Conservation (phyloP, 1,140 invertebrate genomes). For the Drosophila kurseongensis region DNA sequence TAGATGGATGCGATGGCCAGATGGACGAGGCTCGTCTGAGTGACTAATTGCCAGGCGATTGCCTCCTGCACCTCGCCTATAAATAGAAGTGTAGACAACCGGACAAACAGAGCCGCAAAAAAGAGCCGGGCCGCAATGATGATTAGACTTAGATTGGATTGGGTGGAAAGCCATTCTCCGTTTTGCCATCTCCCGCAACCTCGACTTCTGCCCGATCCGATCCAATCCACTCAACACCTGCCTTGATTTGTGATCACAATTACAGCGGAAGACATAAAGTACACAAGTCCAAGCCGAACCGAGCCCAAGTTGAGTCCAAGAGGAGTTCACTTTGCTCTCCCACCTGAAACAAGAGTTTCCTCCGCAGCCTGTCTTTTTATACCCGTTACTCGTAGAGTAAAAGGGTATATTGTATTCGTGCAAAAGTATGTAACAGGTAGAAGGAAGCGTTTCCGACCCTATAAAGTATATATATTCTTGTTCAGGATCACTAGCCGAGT, state of each 20-base stretch:
- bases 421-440: too few relatives aligned
- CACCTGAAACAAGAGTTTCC: slow-evolving; percentile 17
- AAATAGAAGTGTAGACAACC: slow-evolving; percentile 45
- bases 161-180: slow-evolving; percentile 18
- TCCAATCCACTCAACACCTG: slow-evolving; percentile 45
- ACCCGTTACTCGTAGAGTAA: too few relatives aligned
- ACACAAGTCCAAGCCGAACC: slow-evolving; percentile 22
- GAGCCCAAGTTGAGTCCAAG: slow-evolving; percentile 7
- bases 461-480: too few relatives aligned
- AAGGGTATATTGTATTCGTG: too few relatives aligned
- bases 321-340: slow-evolving; percentile 36
- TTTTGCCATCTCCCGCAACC: slow-evolving; percentile 1
- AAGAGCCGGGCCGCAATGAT: slow-evolving; percentile 7
- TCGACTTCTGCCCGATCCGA: slow-evolving; percentile 1
- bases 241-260: slow-evolving; percentile 50
- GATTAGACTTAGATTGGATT: slow-evolving; percentile 45
- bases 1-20: slow-evolving; percentile 6
- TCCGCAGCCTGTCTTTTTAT: slow-evolving; percentile 9
- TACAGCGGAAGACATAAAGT: slow-evolving; percentile 49
- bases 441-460: too few relatives aligned
- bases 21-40: slow-evolving; percentile 48
- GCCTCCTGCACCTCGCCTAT: slow-evolving; percentile 57
- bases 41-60: slow-evolving; percentile 75
- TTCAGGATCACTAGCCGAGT: too few relatives aligned
- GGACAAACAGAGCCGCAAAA: not conserved